A percentile compares a stretch with the other conserved stretches of the same genome.
These are phyloP conservation scores for Heliconius sara DNA, from an alignment of 2,888 invertebrate species.

Conservation along the genomic window DNA sequence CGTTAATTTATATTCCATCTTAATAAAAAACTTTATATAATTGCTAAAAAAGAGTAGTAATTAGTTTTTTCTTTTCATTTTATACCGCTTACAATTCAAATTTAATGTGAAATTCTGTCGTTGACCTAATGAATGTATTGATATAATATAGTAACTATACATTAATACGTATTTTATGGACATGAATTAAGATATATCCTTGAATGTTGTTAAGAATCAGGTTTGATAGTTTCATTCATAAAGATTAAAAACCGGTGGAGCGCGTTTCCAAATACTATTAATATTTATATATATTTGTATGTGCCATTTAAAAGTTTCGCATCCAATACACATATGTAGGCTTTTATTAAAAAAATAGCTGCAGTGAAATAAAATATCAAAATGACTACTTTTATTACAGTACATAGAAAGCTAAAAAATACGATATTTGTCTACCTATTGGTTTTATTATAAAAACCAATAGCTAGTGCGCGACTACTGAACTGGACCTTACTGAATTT, in stretches of 20 bases:
- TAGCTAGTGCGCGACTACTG: too few species aligned
- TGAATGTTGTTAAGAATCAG: not conserved
- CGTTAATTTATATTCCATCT: constrained; percentile 10
- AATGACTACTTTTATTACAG: too few species aligned
- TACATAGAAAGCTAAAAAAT: too few species aligned
- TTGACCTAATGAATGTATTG: constrained; percentile 1
- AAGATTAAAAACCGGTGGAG: constrained; percentile 20
- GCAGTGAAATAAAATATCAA: too few species aligned
- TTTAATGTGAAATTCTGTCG: not conserved
- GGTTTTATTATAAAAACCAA: too few species aligned
- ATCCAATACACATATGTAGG: not conserved
- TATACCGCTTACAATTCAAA: not conserved
- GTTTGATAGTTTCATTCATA: constrained; percentile 20
- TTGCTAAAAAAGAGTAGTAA: not conserved
- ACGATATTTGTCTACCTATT: too few species aligned
- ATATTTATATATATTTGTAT: not conserved
- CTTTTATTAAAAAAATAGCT: too few species aligned
- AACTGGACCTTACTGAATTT: too few species aligned
- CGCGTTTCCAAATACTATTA: constrained; percentile 16
- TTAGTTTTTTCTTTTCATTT: constrained; percentile 1
- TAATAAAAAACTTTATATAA: not conserved
- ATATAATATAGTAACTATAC: not conserved
- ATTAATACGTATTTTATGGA: not conserved
- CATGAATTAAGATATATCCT: constrained; percentile 8
- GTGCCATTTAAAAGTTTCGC: not conserved